Percentiles rank a stretch among this genome's conserved stretches.
Evolutionary conservation across 2,797 vertebrate genomes (phyloP).

Genomic region (Typhlichthys eigenmanni): DNA sequence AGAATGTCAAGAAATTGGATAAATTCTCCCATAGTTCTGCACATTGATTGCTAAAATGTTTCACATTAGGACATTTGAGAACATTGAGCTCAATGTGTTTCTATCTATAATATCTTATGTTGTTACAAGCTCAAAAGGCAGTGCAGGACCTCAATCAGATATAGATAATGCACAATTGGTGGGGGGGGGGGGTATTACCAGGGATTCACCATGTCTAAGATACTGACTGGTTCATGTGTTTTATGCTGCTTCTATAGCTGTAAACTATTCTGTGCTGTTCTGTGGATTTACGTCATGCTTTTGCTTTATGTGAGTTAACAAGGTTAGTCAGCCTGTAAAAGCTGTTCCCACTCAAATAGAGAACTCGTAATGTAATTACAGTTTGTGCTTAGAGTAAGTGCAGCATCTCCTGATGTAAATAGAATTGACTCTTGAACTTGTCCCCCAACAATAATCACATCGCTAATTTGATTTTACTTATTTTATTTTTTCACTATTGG

Average conservation of each 20-base stretch:
- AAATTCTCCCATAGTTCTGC: neutral
- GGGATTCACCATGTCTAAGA: neutral
- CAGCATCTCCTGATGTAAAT: conserved; percentile 51
- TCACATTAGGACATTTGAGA: neutral
- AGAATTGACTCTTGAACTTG: conserved; percentile 60
- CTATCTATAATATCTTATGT: too few species aligned
- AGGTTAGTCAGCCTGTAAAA: conserved; percentile 41
- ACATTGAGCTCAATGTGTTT: too few species aligned
- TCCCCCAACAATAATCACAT: conserved; percentile 56
- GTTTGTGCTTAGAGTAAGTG: conserved; percentile 46
- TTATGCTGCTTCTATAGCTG: neutral
- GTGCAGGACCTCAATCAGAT: too few species aligned
- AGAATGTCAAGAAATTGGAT: neutral
- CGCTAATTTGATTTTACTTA: conserved; percentile 50
- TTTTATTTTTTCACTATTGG: conserved; percentile 52
- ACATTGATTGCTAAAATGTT: neutral
- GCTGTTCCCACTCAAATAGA: conserved; percentile 52
- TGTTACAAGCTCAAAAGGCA: too few species aligned
- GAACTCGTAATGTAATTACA: conserved; percentile 61
- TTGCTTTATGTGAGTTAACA: conserved; percentile 42
- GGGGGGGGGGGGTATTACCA: neutral
- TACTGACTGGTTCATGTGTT: neutral
- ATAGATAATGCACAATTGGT: too few species aligned
- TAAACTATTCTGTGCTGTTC: conserved; percentile 4
- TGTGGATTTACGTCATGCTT: conserved; percentile 36